Evolutionary conservation across 2,888 invertebrate species (phyloP), one percentile per base, ranked within the genome.

Genomic region (Anticlea derivata): DNA sequence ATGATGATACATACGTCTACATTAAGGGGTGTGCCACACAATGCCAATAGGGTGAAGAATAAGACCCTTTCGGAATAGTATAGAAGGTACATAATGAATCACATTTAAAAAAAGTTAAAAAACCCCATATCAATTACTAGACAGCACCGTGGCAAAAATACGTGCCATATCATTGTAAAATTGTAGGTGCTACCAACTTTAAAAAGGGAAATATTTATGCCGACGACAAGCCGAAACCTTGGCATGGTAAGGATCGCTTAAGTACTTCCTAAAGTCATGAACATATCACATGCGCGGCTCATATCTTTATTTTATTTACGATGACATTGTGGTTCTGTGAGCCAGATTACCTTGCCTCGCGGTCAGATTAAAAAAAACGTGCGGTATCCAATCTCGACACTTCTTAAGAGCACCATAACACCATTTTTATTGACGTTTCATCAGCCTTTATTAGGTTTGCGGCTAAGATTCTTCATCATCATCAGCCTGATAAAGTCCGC

Each of bases 261-360:
- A 52, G 49, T 41, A 41, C 55, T 58, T 61, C 61, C 51, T 56
- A 54, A 55, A 56, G 48, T 40, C 29, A 55, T 53, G 46, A 50
- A 52, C 48, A 44, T 46, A 41, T 44, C 38, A 43, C 41, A 31
- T 13, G 6, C 40, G 20, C 10, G 27, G 17, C 31, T 27, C 27
- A 29, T 31, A 33, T 20, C 24, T 33, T 30, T 39, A 45, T 46
- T 34, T 39, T 45, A 48, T 46, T 46, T 47, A 53, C 40, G 29
- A 20, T 31, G 50, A 45, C 45, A 49, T 55, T 57, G 50, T 52
- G 39, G 7, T 44, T 43, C 40, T 24, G 31, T 41, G 22, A 29
- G 50, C 54, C 30, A 31, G 54, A 57, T 55, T 45, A 47, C 57
- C 50, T 48, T 46, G 54, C 38, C 7, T 38, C 40, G 46, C 41